A percentile compares a stretch with the other conserved stretches of the same genome.
Evolutionary conservation across 2,797 vertebrate species (phyloP).

Genomic region (Cephalopachus bancanus): DNA sequence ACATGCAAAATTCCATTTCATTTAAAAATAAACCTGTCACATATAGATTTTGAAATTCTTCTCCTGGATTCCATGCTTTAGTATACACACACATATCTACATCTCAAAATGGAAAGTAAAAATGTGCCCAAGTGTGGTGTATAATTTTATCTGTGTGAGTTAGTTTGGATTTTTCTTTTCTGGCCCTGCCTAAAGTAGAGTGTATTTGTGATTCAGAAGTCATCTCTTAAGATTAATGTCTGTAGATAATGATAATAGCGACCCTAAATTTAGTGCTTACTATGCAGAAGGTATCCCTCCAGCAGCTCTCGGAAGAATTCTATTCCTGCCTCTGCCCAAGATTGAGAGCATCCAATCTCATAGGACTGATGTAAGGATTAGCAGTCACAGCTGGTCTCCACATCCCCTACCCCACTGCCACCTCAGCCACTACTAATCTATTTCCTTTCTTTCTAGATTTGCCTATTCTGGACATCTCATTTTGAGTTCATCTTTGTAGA

Average conservation of each 20-base stretch:
- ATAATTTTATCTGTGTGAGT: conserved; percentile 20
- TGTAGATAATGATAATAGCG: background rate
- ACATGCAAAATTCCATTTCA: conserved; percentile 41
- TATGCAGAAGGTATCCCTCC: background rate
- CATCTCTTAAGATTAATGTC: background rate
- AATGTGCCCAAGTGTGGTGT: background rate
- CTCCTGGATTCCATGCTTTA: background rate
- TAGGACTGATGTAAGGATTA: background rate
- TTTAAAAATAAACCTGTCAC: conserved; percentile 49
- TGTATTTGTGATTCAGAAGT: background rate
- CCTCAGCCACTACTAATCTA: background rate
- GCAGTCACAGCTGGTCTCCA: background rate
- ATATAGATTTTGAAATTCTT: conserved; percentile 45
- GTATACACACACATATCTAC: background rate
- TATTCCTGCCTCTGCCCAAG: background rate
- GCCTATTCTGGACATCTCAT: background rate
- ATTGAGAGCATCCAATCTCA: background rate
- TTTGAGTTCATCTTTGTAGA: background rate
- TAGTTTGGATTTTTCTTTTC: background rate
- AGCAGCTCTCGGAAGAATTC: background rate
- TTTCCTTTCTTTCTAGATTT: background rate
- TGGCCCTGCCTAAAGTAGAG: background rate
- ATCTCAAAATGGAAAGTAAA: conserved; percentile 31
- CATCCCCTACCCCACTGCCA: background rate
- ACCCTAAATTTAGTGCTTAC: background rate